A percentile compares a stretch with the other conserved stretches of the same genome.
These are phyloP conservation scores for Orchesella cincta DNA, from an alignment of 1,140 invertebrate genomes.

Conservation along the genomic window DNA sequence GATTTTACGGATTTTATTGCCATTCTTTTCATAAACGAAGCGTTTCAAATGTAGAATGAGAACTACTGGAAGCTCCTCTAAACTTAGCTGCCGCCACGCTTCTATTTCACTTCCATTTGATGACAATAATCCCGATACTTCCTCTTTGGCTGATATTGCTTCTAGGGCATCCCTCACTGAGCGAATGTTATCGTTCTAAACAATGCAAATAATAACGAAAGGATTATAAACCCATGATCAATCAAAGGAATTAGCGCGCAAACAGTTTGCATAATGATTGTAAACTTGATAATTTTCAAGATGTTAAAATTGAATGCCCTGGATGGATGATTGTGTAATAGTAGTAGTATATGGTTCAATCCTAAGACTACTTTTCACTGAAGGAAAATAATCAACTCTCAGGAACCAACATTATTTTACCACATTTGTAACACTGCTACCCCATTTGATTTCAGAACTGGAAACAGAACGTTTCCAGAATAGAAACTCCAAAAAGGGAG, in stretches of 20 bases:
- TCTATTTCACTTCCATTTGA: conserved; percentile 79
- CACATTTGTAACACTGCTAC: conserved; percentile 43
- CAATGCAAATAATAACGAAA: conserved; percentile 34
- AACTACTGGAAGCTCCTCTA: conserved; percentile 83
- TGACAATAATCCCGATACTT: conserved; percentile 78
- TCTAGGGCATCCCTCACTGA: conserved; percentile 81
- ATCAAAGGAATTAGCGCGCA: too few relatives aligned
- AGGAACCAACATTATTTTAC: conserved; percentile 34
- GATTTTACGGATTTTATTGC: conserved; percentile 84
- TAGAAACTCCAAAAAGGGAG: conserved; percentile 17
- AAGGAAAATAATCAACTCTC: conserved; percentile 38
- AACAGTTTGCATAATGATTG: too few relatives aligned
- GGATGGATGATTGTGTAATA: too few relatives aligned
- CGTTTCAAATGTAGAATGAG: conserved; percentile 82
- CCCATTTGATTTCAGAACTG: conserved; percentile 5
- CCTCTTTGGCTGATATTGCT: conserved; percentile 76
- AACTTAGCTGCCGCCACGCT: conserved; percentile 79
- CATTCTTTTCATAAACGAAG: conserved; percentile 77
- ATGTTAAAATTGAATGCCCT: too few relatives aligned
- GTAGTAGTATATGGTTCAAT: conserved; percentile 24
- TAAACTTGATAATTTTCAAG: too few relatives aligned
- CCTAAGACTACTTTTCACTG: conserved; percentile 33
- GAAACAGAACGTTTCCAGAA: conserved; percentile 43
- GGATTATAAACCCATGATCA: not conserved
- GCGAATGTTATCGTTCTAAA: conserved; percentile 68